phyloP scores from a whole-genome alignment of 2,888 invertebrate species.

The Sympetrum striolatum region DNA sequence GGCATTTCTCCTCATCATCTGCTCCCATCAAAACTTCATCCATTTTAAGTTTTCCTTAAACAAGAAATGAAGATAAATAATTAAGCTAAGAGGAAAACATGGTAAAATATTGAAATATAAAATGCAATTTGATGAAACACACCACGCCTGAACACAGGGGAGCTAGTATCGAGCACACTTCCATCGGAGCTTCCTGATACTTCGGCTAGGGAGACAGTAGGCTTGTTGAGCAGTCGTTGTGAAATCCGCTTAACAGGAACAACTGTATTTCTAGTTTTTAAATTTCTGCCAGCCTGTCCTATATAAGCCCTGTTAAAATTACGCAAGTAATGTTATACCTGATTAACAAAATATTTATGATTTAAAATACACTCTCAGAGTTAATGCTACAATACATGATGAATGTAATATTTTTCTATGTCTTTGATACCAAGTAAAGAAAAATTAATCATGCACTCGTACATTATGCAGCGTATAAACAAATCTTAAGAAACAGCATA shows the following conservation, averaged over 20 bases:
- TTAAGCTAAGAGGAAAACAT: not conserved
- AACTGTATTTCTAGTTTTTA: too few species aligned
- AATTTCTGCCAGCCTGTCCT: too few species aligned
- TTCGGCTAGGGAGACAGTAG: not conserved
- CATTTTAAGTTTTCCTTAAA: not conserved
- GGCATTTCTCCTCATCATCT: not conserved
- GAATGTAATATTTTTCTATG: too few species aligned
- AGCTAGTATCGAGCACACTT: not conserved
- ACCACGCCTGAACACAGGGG: not conserved
- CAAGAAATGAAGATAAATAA: not conserved
- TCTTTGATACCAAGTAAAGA: too few species aligned
- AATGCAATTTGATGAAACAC: not conserved
- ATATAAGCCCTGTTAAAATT: too few species aligned
- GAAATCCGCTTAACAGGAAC: not conserved
- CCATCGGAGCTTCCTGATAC: not conserved
- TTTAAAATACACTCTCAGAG: too few species aligned
- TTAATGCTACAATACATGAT: too few species aligned
- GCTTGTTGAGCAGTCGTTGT: not conserved
- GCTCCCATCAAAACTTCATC: not conserved
- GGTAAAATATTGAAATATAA: not conserved
- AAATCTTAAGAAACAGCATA: not conserved
- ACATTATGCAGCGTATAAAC: too few species aligned
- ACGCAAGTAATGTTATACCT: too few species aligned
- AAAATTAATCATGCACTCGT: too few species aligned
- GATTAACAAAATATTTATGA: too few species aligned